Conservation (phyloP, 2,888 invertebrate genomes). For the Sceliomorpha sp. region DNA sequence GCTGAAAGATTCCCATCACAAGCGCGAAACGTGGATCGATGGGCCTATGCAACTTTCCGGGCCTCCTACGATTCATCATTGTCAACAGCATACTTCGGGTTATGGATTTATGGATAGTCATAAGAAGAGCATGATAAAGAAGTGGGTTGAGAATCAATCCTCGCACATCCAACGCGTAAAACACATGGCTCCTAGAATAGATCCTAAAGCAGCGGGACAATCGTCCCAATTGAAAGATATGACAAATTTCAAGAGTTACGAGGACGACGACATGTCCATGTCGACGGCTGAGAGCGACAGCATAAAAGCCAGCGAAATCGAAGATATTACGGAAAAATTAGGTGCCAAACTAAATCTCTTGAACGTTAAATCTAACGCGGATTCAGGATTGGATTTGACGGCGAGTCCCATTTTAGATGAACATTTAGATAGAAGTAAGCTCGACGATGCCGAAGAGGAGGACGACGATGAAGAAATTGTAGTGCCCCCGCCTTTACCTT, state of each 20-base stretch:
- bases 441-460: constrained; percentile 81
- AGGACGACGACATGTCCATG: constrained; percentile 81
- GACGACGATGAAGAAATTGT: constrained; percentile 90
- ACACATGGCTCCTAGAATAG: constrained; percentile 82
- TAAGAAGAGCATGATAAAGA: constrained; percentile 95
- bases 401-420: constrained; percentile 75
- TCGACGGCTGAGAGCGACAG: constrained; percentile 75
- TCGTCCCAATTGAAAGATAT: constrained; percentile 82
- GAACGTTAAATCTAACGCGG: constrained; percentile 75
- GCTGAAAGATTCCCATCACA: constrained; percentile 89
- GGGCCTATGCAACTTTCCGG: constrained; percentile 89
- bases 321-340: constrained; percentile 75
- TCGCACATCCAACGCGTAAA: constrained; percentile 88
- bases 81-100: constrained; percentile 82
- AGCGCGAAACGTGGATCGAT: constrained; percentile 97
- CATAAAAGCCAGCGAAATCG: constrained; percentile 73
- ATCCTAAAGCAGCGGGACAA: constrained; percentile 78
- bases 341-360: constrained; percentile 74
- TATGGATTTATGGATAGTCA: constrained; percentile 96
- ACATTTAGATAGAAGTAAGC: constrained; percentile 68
- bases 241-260: constrained; percentile 84
- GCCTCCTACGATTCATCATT: constrained; percentile 77
- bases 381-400: constrained; percentile 75
- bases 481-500: constrained; percentile 90
- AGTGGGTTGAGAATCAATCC: constrained; percentile 96